phyloP scores from a whole-genome alignment of 2,113 vertebrate species.

The Vanacampus margaritifer region DNA sequence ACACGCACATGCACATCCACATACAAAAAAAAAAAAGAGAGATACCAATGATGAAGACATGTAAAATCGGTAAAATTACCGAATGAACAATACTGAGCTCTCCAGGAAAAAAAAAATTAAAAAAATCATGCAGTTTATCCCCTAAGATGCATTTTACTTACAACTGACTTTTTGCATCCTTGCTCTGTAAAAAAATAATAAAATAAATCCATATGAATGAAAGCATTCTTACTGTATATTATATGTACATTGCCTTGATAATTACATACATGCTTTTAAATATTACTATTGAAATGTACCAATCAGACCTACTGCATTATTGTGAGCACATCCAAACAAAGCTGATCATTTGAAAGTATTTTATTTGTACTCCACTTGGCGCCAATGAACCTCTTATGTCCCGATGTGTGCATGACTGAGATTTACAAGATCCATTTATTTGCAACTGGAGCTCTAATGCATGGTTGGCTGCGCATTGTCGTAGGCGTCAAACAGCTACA shows the following conservation, averaged over 20 bases:
- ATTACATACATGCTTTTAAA: no score
- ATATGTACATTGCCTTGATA: no score
- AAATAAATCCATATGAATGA: neutral
- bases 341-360: neutral
- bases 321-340: neutral
- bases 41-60: no score
- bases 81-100: no score
- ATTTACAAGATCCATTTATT: constrained; percentile 32
- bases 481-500: constrained; percentile 26
- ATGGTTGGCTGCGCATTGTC: constrained; percentile 36
- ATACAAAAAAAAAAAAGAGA: no score
- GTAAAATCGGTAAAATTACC: no score
- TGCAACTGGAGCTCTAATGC: constrained; percentile 24
- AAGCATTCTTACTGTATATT: neutral
- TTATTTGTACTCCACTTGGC: constrained; percentile 1
- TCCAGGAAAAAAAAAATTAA: no score
- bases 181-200: neutral
- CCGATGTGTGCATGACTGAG: constrained; percentile 20
- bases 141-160: neutral
- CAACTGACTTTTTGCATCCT: neutral
- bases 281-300: neutral
- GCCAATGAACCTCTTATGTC: neutral
- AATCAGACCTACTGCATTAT: neutral
- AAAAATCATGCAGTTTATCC: no score
- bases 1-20: no score